phyloP scores from a whole-genome alignment of 2,113 vertebrate genomes.

The Syngnathoides biaculeatus region DNA sequence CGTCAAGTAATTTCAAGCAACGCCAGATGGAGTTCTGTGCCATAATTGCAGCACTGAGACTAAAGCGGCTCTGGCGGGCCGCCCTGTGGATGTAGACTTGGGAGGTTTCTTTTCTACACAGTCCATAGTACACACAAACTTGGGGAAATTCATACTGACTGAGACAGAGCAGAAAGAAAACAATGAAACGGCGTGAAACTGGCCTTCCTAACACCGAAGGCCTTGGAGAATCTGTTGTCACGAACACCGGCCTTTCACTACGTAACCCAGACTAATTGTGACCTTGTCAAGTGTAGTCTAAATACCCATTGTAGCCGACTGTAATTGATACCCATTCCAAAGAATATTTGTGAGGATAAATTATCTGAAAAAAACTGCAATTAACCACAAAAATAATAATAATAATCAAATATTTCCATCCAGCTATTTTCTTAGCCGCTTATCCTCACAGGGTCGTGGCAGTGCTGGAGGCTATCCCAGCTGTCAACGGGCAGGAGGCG shows the following conservation, averaged over 20 bases:
- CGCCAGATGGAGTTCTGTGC: conserved; percentile 10
- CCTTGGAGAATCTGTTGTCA: neutral
- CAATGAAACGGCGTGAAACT: conserved; percentile 24
- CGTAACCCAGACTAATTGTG: neutral
- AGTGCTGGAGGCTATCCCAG: too few species aligned
- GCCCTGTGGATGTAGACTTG: conserved; percentile 11
- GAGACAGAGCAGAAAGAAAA: conserved; percentile 19
- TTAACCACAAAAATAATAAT: neutral
- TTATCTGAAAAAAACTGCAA: neutral
- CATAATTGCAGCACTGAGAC: conserved; percentile 19
- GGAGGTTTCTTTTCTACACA: conserved; percentile 14
- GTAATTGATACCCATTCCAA: neutral
- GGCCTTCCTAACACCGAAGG: conserved; percentile 14
- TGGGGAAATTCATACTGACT: conserved; percentile 30
- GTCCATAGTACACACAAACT: conserved; percentile 27
- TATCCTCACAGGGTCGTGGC: too few species aligned
- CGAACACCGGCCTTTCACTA: neutral
- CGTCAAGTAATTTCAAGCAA: conserved; percentile 15
- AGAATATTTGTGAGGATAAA: neutral
- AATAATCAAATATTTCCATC: too few species aligned
- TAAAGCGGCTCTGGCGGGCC: conserved; percentile 24
- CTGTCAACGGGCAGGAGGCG: too few species aligned
- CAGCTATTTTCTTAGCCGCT: too few species aligned
- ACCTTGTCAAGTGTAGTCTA: neutral
- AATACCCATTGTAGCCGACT: neutral